Base-by-base conservation (phyloP, 2,113 vertebrate species). In the Lycocorax pyrrhopterus region DNA sequence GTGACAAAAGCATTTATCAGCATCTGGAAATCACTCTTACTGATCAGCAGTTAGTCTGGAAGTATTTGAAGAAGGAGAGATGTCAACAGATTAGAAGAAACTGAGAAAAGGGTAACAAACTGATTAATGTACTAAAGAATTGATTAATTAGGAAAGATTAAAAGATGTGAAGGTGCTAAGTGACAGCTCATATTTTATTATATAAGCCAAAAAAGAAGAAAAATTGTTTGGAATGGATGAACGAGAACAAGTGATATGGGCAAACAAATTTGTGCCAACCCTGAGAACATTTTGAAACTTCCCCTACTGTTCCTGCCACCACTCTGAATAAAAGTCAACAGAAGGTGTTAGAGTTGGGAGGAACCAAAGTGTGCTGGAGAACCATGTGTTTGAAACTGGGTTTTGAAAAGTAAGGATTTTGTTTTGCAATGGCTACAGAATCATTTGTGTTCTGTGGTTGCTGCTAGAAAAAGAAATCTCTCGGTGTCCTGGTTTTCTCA, bases 11-110 rank as follows among this genome's bases (percentile, higher is more conserved):
- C 22, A 49, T 88, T 86, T 62, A 33, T 80, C 71, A 80, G n/a
- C 32, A 63, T 32, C 63, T 86, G 72, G 63, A 96, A 94, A 89
- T 74, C 26, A 20, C 59, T 77, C 37, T 88, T 73, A 64, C 64
- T 71, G 51, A 72, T 71, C 56, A 71, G 35, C 49, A 33, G 49
- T 56, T 71, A 44, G 32, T 63, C 72, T 51, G 56, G 39, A 39
- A 69, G 27, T 47, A 69, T 72, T 66, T 91, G 49, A 79, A 79
- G 71, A 77, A n/a, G 22, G 22, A 84, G 69, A 68, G 35, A 67
- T 26, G 30, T 78, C 80, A 92, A 64, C 63, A 94, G 68, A 87
- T 60, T 17, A 87, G 62, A 90, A 94, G 49, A 87, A 92, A 89
- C 30, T 37, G 56, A 79, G 66, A 87, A 78, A 95, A 87, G 8